Evolutionary conservation across 2,888 invertebrate species (phyloP), one percentile per base, ranked within the genome.

Genomic region (Ceramica pisi): DNA sequence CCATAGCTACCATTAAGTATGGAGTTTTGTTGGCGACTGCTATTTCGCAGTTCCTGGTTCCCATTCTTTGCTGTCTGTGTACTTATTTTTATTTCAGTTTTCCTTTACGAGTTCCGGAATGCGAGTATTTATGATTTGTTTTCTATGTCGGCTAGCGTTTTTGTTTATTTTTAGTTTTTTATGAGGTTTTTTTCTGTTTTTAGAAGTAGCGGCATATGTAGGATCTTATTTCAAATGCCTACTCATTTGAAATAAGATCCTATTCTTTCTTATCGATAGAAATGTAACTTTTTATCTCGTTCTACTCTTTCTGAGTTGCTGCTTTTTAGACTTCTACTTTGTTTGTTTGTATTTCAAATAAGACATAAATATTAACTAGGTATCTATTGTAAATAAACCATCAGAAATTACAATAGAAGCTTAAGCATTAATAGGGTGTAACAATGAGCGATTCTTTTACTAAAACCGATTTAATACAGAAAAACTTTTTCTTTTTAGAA

Each of bases 1-100:
- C 82, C 63, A 73, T 71, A 70, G 78, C 74, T 75, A 65, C 79
- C 71, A 84, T 88, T 89, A 89, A 87, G 83, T 70, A 85, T 86
- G 80, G 78, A 75, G 77, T 83, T 80, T 84, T 74, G 85, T 83
- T 84, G 80, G 73, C 63, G 66, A 81, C 71, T 71, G 53, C 84
- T 60, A 74, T 84, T 75, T 71, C 59, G 21, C 72, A 65, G 80
- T 75, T 71, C 70, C 71, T 55, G 50, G 60, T 67, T 67, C 59
- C 50, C 26, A 73, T 83, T 75, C 53, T 57, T 65, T 65, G 63
- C 64, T 69, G 61, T 55, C 41, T 44, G n/a, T 65, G 35, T 60
- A 35, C 26, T 70, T 67, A 60, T 74, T 82, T 67, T 67, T 77
- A 62, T 80, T 73, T 71, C 57, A 50, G 63, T 61, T 41, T 61